Evolutionary conservation across 2,888 invertebrate species (phyloP), one percentile per base, ranked within the genome.

Genomic region (Sipunculus nudus): DNA sequence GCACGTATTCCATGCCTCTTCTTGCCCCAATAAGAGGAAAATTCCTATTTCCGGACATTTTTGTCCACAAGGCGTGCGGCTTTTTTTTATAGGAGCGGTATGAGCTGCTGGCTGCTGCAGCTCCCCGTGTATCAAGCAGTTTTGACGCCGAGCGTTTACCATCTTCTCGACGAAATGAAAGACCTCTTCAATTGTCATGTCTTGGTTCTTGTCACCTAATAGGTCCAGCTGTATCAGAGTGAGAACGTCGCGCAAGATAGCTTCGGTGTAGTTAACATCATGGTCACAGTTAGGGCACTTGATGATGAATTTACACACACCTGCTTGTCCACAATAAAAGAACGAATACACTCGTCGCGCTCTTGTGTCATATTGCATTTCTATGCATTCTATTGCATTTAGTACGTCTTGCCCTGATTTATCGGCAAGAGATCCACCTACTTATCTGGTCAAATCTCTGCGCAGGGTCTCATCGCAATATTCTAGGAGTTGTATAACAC

Each of bases 101-200:
- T 2, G 63, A 43, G 48, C 63, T 65, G 28, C 52, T 63, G 26
- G 59, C 57, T 2, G 61, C 64, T 43, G 60, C 61, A 1, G 35
- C 60, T 29, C 21, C 28, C 21, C 59, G 31, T 25, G 49, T 13
- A 31, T 68, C 63, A 1, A 65, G 25, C 8, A 73, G 63, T 5
- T 63, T 32, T 8, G 66, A 62, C 2, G 68, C 66, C 8, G 67
- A 70, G 4, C 68, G 54, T 40, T 69, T 69, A 2, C 70, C 68
- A 16, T 67, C 25, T 45, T 72, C 45, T 73, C 68, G 1, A 71
- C 55, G 45, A 65, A 73, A 40, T 56, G 16, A 25, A 71, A 61
- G 2, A 65, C 59, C n/a, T 68, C 63, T 48, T 72, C 70, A 3
- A 67, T 47, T 2, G 59, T 26, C 68, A 65, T 71, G 38, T 59